Evolutionary conservation across 2,797 vertebrate species (phyloP).

Genomic region (Bryconaethiops microstoma): DNA sequence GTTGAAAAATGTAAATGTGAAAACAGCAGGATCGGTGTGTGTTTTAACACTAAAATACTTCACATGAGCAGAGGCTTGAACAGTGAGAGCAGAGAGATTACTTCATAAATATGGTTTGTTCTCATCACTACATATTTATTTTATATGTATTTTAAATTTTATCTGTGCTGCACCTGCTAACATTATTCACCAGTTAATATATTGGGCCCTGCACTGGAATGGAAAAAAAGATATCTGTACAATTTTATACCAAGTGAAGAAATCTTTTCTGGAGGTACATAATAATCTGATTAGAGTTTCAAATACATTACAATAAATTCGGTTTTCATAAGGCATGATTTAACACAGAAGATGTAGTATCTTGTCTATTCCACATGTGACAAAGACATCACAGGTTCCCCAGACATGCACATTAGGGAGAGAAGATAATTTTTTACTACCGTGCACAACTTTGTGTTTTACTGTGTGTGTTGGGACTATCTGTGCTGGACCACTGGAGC

Average conservation of each 20-base stretch:
- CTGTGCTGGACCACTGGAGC: slow-evolving; percentile 6
- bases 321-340: neutral
- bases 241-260: no score
- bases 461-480: slow-evolving; percentile 7
- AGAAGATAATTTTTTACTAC: neutral
- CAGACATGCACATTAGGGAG: neutral
- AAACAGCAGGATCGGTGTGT: no score
- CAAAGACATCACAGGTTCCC: neutral
- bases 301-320: neutral
- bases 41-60: no score
- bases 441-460: neutral
- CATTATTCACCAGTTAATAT: neutral
- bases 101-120: neutral
- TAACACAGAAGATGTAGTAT: no score
- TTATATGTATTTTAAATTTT: no score
- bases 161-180: no score
- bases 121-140: neutral
- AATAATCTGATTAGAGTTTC: neutral
- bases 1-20: neutral
- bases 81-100: no score
- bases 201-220: neutral
- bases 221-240: neutral
- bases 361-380: neutral
- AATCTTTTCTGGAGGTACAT: neutral
- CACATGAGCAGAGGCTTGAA: no score